phyloP scores from a whole-genome alignment of 2,797 vertebrate species.

The Podargus strigoides region DNA sequence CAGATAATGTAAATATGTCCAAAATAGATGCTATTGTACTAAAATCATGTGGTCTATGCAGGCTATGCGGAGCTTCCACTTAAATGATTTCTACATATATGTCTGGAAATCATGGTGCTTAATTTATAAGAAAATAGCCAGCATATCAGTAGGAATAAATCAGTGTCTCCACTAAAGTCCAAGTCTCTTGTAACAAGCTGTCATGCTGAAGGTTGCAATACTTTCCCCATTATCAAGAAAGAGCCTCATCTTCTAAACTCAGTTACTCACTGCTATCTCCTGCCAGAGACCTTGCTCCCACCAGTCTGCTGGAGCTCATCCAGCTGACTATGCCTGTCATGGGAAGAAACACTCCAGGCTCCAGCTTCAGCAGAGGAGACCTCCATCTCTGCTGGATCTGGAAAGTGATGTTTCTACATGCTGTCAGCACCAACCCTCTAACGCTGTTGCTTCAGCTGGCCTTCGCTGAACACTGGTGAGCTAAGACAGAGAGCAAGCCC shows the following conservation, averaged over 20 bases:
- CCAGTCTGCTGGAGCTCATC: not conserved
- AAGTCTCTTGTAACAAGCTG: not conserved
- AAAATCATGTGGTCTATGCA: not conserved
- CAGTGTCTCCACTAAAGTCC: rapidly evolving
- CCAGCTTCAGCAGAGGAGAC: not conserved
- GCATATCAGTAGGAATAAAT: not conserved
- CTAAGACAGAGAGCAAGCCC: not conserved
- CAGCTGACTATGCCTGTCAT: not conserved
- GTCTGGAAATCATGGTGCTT: rapidly evolving
- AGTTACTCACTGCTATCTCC: not conserved
- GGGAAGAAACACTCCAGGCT: not conserved
- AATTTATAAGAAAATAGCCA: not conserved
- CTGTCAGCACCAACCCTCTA: not conserved
- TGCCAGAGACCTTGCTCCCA: not conserved
- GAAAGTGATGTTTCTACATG: not conserved
- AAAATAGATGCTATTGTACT: not conserved
- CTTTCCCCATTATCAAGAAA: not conserved
- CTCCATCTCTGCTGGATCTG: rapidly evolving
- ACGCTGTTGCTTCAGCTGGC: not conserved
- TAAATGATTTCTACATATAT: not conserved
- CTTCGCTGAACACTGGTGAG: not conserved
- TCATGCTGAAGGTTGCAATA: not conserved
- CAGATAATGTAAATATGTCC: rapidly evolving
- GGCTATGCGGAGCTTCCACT: not conserved
- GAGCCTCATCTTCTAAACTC: not conserved